A percentile compares a stretch with the other conserved stretches of the same genome.
phyloP scores from a whole-genome alignment of 2,113 vertebrate genomes.

The Mungos mungo region DNA sequence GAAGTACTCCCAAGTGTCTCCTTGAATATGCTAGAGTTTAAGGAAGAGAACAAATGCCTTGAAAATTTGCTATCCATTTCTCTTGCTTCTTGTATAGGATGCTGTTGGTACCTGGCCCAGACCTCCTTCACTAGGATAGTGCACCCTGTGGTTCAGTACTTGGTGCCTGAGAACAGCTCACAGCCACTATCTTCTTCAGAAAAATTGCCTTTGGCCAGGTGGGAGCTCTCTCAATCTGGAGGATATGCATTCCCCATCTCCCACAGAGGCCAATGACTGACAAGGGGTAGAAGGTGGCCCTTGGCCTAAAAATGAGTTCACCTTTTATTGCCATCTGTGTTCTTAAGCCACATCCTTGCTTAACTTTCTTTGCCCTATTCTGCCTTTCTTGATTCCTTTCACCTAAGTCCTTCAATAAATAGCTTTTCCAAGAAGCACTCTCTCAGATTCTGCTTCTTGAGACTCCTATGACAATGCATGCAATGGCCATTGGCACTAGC shows the following conservation, averaged over 20 bases:
- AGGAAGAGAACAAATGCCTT: neutral
- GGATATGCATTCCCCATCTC: neutral
- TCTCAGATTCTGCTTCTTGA: neutral
- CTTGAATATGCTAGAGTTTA: neutral
- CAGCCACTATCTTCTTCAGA: neutral
- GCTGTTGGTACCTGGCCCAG: neutral
- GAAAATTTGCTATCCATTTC: neutral
- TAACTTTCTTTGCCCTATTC: neutral
- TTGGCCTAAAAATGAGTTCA: neutral
- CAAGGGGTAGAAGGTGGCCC: neutral
- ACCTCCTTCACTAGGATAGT: neutral
- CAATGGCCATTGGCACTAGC: neutral
- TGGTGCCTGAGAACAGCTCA: neutral
- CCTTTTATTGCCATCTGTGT: neutral
- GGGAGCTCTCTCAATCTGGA: neutral
- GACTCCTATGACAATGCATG: neutral
- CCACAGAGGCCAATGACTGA: neutral
- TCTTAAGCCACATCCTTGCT: neutral
- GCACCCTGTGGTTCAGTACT: neutral
- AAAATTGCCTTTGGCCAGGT: neutral
- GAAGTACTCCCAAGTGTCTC: neutral
- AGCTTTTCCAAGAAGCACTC: neutral
- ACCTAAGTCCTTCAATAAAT: neutral
- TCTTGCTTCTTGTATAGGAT: neutral
- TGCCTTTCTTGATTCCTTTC: neutral